Percentiles rank a stretch among this genome's conserved stretches.
Conservation (phyloP, 2,888 invertebrate species). For the Campaea margaritaria region DNA sequence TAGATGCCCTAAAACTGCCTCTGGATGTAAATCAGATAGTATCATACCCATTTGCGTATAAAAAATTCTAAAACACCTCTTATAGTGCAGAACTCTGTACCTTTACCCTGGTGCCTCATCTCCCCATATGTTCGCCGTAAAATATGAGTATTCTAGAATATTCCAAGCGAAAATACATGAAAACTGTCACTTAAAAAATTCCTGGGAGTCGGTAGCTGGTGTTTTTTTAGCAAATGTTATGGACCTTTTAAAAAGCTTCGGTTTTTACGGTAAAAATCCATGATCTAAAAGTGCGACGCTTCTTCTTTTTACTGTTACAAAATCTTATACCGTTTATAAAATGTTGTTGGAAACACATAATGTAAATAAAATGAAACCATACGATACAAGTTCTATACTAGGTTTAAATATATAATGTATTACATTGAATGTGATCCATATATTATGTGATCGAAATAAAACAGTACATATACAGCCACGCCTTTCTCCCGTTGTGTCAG, state of each 20-base stretch:
- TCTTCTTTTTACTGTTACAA: no score
- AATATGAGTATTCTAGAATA: conserved; percentile 54
- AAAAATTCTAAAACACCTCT: conserved; percentile 29
- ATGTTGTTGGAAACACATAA: neutral
- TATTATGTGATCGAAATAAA: no score
- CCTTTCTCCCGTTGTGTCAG: no score
- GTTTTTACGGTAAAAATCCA: neutral
- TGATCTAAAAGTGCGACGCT: neutral
- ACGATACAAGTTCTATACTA: no score
- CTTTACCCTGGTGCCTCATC: conserved; percentile 51
- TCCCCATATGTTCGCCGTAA: conserved; percentile 50
- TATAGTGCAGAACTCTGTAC: conserved; percentile 58
- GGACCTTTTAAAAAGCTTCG: conserved; percentile 2
- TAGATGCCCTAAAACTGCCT: conserved; percentile 21
- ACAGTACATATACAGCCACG: no score
- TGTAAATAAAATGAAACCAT: neutral
- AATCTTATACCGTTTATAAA: neutral
- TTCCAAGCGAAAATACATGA: conserved; percentile 45
- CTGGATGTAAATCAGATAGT: conserved; percentile 34
- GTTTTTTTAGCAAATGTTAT: conserved; percentile 11
- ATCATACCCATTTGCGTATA: conserved; percentile 36
- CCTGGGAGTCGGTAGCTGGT: conserved; percentile 7
- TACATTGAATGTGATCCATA: no score
- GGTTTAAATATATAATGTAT: no score
- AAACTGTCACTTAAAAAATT: conserved; percentile 28